phyloP scores from a whole-genome alignment of 2,888 invertebrate genomes.

The Cantharis lateralis region DNA sequence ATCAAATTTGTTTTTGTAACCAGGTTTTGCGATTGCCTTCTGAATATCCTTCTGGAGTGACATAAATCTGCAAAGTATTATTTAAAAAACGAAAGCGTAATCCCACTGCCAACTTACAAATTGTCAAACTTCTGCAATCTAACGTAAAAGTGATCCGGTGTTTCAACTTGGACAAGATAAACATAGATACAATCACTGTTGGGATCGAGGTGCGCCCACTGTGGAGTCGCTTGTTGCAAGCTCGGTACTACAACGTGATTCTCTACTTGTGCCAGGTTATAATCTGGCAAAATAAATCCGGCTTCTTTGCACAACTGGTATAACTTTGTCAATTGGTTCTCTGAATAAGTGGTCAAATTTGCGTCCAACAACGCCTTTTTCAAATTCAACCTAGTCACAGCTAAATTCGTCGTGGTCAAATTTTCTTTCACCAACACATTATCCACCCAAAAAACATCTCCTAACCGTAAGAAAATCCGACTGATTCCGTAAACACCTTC shows the following conservation, averaged over 20 bases:
- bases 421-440: slow-evolving; percentile 64
- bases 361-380: slow-evolving; percentile 59
- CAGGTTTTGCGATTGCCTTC: slow-evolving; percentile 34
- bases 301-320: slow-evolving; percentile 56
- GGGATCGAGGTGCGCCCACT: slow-evolving; percentile 61
- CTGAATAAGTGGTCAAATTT: slow-evolving; percentile 55
- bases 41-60: slow-evolving; percentile 56
- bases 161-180: slow-evolving; percentile 55
- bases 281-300: slow-evolving; percentile 45
- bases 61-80: slow-evolving; percentile 39
- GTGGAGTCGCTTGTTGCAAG: slow-evolving; percentile 38
- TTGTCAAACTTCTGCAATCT: slow-evolving; percentile 57
- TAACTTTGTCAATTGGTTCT: slow-evolving; percentile 59
- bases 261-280: slow-evolving; percentile 34
- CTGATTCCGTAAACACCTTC: slow-evolving; percentile 50
- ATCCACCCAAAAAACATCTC: slow-evolving; percentile 67
- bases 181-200: slow-evolving; percentile 53
- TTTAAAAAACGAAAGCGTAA: not conserved
- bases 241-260: slow-evolving; percentile 8
- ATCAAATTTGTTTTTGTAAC: slow-evolving; percentile 40
- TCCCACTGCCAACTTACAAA: slow-evolving; percentile 40
- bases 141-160: slow-evolving; percentile 59
- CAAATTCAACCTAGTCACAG: slow-evolving; percentile 61
- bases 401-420: slow-evolving; percentile 57
- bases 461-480: slow-evolving; percentile 62